Evolutionary conservation across 2,797 vertebrate genomes (phyloP), one percentile per base, ranked within the genome.

Genomic region (Morelia viridis): DNA sequence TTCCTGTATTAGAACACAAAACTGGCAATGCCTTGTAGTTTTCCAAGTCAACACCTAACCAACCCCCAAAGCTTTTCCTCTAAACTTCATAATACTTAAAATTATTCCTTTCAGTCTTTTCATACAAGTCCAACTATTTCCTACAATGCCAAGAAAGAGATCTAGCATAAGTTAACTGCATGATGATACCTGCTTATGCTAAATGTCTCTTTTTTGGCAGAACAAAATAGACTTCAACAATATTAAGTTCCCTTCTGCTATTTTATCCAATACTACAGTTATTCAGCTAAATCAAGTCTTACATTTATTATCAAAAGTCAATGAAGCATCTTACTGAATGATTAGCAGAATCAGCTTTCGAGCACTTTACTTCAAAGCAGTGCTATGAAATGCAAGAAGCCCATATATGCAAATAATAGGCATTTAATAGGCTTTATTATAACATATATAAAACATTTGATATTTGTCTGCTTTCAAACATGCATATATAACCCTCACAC

Each of bases 301-400:
- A 26, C 26, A 87, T 87, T 84, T 87, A 15, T 13, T 35, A 87
- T 87, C 64, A 71, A 71, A 28, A 56, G 13, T 71, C 71, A 31
- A 31, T 53, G 41, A 71, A 87, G 31, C 46, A 64, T 64, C 31
- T 31, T 85, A 22, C n/a, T 13, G 19, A 87, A 91, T 71, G 9
- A 91, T 46, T 50, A 76, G 56, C 65, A 60, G 56, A 91, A 60
- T 91, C 64, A 71, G 31, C 15, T 71, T 87, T 87, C 35, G 65
- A 50, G 22, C 57, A n/a, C 31, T 87, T 87, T 91, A 53, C 46
- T 57, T 87, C 71, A 60, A 91, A 50, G 8, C 15, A 60, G 65
- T 76, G 64, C 65, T 76, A 11, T 53, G 71, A 31, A 87, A 91
- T 91, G 65, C 35, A 91, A 76, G n/a, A 76, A 87, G 85, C n/a